phyloP scores from a whole-genome alignment of 2,888 invertebrate species.

The Cylloceria caligata region DNA sequence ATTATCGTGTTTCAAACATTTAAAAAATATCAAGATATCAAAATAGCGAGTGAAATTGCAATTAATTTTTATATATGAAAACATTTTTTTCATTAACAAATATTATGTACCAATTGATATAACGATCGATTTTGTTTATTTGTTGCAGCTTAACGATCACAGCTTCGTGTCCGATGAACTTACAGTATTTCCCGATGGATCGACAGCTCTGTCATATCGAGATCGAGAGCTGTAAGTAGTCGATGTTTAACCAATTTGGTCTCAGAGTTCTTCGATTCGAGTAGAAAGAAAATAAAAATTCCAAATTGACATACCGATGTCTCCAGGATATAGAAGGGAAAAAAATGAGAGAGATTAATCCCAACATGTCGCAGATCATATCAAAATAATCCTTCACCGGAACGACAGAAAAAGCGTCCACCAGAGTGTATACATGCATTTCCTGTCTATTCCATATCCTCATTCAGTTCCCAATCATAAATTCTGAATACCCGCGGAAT shows the following conservation, averaged over 20 bases:
- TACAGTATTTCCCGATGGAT: conserved; percentile 98
- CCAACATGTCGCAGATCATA: conserved; percentile 28
- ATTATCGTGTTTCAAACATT: too few relatives aligned
- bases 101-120: neutral
- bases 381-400: conserved; percentile 18
- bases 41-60: neutral
- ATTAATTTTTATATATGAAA: neutral
- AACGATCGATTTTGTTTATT: conserved; percentile 1
- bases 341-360: conserved; percentile 44
- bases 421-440: neutral
- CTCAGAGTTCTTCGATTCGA: neutral
- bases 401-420: neutral
- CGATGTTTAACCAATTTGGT: conserved; percentile 75
- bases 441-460: conserved; percentile 17
- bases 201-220: conserved; percentile 97
- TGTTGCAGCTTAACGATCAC: conserved; percentile 95
- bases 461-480: conserved; percentile 27
- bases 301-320: conserved; percentile 14
- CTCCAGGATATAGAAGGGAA: neutral
- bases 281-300: conserved; percentile 17
- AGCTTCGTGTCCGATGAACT: conserved; percentile 97
- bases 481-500: conserved; percentile 51
- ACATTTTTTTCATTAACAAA: neutral
- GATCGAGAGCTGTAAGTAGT: conserved; percentile 98
- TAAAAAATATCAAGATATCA: too few relatives aligned